phyloP scores from a whole-genome alignment of 2,797 vertebrate species.

The Girardinus metallicus region DNA sequence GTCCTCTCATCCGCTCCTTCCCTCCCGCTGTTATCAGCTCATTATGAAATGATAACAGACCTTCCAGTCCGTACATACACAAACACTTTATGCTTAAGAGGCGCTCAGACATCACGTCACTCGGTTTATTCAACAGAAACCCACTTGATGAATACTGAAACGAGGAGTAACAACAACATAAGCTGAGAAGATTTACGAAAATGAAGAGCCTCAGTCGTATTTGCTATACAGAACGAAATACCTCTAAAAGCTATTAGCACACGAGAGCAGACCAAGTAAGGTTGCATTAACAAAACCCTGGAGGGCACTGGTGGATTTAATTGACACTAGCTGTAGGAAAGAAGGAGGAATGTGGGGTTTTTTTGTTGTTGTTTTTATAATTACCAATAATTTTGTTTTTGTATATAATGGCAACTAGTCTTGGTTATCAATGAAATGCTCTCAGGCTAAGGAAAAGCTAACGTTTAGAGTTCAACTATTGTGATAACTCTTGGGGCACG shows the following conservation, averaged over 20 bases:
- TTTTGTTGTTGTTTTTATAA: neutral
- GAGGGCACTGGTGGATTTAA: neutral
- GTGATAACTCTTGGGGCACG: neutral
- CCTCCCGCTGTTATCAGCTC: neutral
- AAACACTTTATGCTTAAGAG: neutral
- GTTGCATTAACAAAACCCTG: neutral
- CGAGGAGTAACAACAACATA: neutral
- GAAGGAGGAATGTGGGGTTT: neutral
- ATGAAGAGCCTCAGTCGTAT: neutral
- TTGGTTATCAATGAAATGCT: neutral
- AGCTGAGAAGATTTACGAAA: neutral
- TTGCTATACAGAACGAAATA: neutral
- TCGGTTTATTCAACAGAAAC: constrained; percentile 1
- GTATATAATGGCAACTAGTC: neutral
- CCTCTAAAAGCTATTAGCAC: neutral
- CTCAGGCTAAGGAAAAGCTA: neutral
- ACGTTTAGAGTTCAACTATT: neutral
- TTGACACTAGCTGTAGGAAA: neutral
- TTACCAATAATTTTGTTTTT: neutral
- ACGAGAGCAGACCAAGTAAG: constrained; percentile 4
- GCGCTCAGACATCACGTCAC: constrained; percentile 1
- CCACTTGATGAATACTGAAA: neutral
- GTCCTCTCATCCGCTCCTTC: neutral
- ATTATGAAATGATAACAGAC: neutral
- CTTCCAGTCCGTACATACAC: neutral